Evolutionary conservation across 1,140 invertebrate species (phyloP), one percentile per base, ranked within the genome.

Genomic region (Ostrea denselamellosa): DNA sequence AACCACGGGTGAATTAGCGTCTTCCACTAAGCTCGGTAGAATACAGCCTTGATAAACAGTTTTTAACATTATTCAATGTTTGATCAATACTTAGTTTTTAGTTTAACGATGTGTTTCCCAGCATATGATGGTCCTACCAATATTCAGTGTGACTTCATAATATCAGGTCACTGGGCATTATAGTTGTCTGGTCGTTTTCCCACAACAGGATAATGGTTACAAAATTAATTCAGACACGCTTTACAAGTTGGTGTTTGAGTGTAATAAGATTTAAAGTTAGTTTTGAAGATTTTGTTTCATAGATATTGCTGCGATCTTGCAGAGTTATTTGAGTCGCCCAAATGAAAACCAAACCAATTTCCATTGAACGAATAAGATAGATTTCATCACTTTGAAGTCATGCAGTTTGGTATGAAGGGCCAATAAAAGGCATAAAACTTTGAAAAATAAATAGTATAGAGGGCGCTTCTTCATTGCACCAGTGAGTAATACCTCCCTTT

Each of bases 71-170:
- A 5, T 25, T 77, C 22, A 17, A 77, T 25, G 22, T 34, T 77
- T 25, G 25, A 77, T 22, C 28, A 77, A 77, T 77, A 34, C 25
- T 34, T 77, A 77, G 68, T 77, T 77, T 77, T 77, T 77, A 77
- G 68, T 77, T 77, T 44, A 77, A 77, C 28, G 68, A 34, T 28
- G 68, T 77, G 68, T 77, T 34, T 22, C 68, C 25, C n/a, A 68
- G 25, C 22, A 77, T 14, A 77, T 62, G 58, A 62, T 19, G n/a
- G 58, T 19, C 58, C n/a, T 19, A n/a, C 17, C 68, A 71, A 34
- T 12, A 12, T 25, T 34, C 28, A 28, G 8, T 10, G 25, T 14
- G n/a, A 25, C 68, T 71, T 71, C 28, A 34, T 71, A 3, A 14
- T 9, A 71, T 34, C 10, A 28, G 25, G 25, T 77, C 68, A 77